Evolutionary conservation across 2,888 invertebrate species (phyloP), one percentile per base, ranked within the genome.

Genomic region (Brachycybe producta): DNA sequence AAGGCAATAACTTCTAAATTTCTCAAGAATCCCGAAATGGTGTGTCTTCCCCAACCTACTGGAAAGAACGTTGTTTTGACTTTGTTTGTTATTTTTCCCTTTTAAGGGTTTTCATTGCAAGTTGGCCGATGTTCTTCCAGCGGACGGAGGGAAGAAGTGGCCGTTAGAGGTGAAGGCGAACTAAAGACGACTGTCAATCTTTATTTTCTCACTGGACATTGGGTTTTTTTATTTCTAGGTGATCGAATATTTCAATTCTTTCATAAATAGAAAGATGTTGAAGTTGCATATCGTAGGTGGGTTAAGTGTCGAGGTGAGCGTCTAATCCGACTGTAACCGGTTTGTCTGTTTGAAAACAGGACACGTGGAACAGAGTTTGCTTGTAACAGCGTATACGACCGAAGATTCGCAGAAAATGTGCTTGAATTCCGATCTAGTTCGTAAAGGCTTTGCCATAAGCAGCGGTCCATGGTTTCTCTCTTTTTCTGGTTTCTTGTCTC

Each of bases 11-110:
- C 66, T 8, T 64, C 63, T 5, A 65, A 66, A 51, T 76, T 72
- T 62, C 66, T 72, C 57, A 65, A 61, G 41, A 62, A 68, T 38
- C 69, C 71, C n/a, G 67, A 72, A 7, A 71, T 77, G 64, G 78
- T 76, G 60, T 56, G 28, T 26, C 28, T 8, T 38, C n/a, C 11
- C 32, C 32, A n/a, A 11, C 11, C n/a, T 32, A 11, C 11, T 32
- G 11, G 11, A 11, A n/a, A 32, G 32, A 32, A 11, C 32, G 11
- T n/a, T 11, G n/a, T 11, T 32, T n/a, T 32, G n/a, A 26, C 5
- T 26, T 28, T 15, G 5, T 26, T 5, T 26, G n/a, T 15, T n/a
- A 17, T n/a, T 24, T 52, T 8, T 11, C 24, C 15, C 21, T 34
- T 39, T 44, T 15, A 17, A 52, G 27, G 30, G 17, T 39, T 8